A percentile compares a stretch with the other conserved stretches of the same genome.
These are phyloP conservation scores for Gambusia yucatana DNA, from an alignment of 2,797 vertebrate species.

Conservation along the genomic window DNA sequence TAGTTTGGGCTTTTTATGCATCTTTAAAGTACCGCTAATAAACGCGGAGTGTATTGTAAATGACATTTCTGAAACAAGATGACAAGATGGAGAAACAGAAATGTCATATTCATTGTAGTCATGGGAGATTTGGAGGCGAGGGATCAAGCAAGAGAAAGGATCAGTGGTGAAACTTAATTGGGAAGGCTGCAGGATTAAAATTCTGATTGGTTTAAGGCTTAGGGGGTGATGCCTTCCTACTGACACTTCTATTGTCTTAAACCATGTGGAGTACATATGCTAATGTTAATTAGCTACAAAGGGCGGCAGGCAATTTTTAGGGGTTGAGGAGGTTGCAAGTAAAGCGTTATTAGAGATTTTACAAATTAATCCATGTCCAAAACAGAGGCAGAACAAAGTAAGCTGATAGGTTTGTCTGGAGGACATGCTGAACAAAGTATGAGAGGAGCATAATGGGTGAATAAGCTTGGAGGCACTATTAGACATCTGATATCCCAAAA, in stretches of 20 bases:
- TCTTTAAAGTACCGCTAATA: neutral
- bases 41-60: neutral
- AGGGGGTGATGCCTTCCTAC: slow-evolving; percentile 56
- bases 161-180: slow-evolving; percentile 72
- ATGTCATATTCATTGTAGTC: slow-evolving; percentile 62
- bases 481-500: neutral
- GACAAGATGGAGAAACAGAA: slow-evolving; percentile 49
- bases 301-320: slow-evolving; percentile 5
- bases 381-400: slow-evolving; percentile 19
- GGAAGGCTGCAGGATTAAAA: slow-evolving; percentile 68
- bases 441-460: slow-evolving; percentile 1
- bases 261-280: slow-evolving; percentile 51
- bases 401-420: slow-evolving; percentile 18
- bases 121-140: slow-evolving; percentile 46
- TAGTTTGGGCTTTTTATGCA: neutral
- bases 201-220: slow-evolving; percentile 74
- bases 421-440: slow-evolving; percentile 9
- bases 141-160: slow-evolving; percentile 57
- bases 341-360: slow-evolving; percentile 11
- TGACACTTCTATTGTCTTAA: slow-evolving; percentile 66
- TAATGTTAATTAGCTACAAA: slow-evolving; percentile 52
- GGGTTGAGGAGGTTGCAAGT: slow-evolving; percentile 17
- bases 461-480: slow-evolving; percentile 12
- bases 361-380: slow-evolving; percentile 20
- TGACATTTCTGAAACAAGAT: slow-evolving; percentile 52